Base-by-base conservation (phyloP, 2,888 invertebrate species). In the Dicranocentrus wangi region DNA sequence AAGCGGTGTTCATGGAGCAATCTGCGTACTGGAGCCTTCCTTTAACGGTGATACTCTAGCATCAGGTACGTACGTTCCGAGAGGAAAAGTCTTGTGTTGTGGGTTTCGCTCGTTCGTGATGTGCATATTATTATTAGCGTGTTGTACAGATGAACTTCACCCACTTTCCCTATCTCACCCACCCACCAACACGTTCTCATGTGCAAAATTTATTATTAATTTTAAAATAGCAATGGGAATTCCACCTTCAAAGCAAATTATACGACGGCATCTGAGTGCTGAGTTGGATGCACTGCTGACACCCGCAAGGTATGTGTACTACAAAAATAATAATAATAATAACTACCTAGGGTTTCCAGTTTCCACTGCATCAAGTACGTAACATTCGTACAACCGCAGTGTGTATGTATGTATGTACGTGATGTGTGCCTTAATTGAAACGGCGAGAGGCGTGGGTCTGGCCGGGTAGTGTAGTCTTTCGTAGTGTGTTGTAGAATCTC, bases 41-140 rank as follows among this genome's bases (percentile, higher is more conserved):
- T 97, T 98, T 90, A 96, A 94, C 76, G 95, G 96, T 32, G 97
- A 97, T 89, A 96, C 96, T 58, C 95, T 98, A 93, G 97, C 97
- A 63, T 95, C 95, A 8, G 95, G 81, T 82, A 32, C 70, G 77
- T 55, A 7, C 32, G 3, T 32, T 32, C 10, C 32, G 10, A 7
- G 5, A 32, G 32, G 32, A 3, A 32, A 32, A 32, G 32, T 10
- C 32, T 32, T n/a, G n/a, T n/a, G n/a, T 32, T 32, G 32, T 32
- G 32, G 32, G 3, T 32, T 32, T 32, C 32, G 3, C n/a, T n/a
- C n/a, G n/a, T n/a, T n/a, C n/a, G n/a, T n/a, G n/a, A n/a, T n/a
- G n/a, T n/a, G n/a, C n/a, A n/a, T n/a, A n/a, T n/a, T n/a, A 43
- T 21, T 8, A 32, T 23, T 7, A 32, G 32, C 32, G 10, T 32